Evolutionary conservation across 2,888 invertebrate genomes (phyloP), one percentile per base, ranked within the genome.

Genomic region (Drosophila anomelani): DNA sequence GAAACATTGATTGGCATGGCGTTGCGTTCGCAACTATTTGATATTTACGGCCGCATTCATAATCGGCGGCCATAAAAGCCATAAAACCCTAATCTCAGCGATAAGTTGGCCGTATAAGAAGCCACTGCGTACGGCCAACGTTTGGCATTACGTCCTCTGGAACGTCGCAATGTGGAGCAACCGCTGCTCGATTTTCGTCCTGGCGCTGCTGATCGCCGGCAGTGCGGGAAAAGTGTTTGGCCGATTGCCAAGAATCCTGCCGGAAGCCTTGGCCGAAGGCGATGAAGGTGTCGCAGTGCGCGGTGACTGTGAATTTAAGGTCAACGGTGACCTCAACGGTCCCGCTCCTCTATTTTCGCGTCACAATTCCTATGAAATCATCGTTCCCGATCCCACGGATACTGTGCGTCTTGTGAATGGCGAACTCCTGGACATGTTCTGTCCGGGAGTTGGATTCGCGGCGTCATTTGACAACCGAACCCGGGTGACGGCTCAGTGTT

Each of bases 271-370:
- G 6, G 76, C 49, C 7, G 73, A 80, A 3, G 83, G 55, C 15
- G 77, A 85, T 7, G 71, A 78, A 26, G 85, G 89, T 32, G 89
- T 85, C 2, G 43, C 71, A 0, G 88, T 89, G 38, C 46, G 47
- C 17, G 85, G 85, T 0, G 80, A 90, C 36, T 91, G 91, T 36
- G 81, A 86, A 7, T 91, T 88, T 53, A 66, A 60, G 4, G 82
- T 91, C 0, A 86, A 80, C 61, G 89, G 90, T 0, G 92, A 90
- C 74, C 81, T 91, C 4, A 90, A 75, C 9, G 91, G 94, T 76
- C 95, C 95, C 0, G 95, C 95, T 76, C 95, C 95, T 0, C 92
- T 95, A 8, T 93, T 94, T 75, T 85, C 95, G 1, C 92, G 91
- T 38, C 90, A 92, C 6, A 92, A 92, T 1, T 84, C 89, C 13